phyloP scores from a whole-genome alignment of 1,140 invertebrate genomes.

The Parapsyche elsis region DNA sequence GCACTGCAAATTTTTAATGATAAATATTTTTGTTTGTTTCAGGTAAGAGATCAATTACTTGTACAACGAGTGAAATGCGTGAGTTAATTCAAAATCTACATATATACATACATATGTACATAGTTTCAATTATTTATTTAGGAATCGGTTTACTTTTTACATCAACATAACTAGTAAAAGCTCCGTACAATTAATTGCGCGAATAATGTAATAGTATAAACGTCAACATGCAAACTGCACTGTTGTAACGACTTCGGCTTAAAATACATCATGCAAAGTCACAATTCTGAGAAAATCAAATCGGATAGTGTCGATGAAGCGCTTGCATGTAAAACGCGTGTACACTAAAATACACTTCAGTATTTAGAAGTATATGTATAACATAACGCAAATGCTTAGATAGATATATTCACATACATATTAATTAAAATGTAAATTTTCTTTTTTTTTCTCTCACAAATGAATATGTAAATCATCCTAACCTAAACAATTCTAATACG shows the following conservation, averaged over 20 bases:
- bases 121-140: too few relatives aligned
- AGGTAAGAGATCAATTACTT: not conserved
- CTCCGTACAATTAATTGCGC: not conserved
- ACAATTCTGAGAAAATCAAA: constrained; percentile 37
- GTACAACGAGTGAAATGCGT: too few relatives aligned
- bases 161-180: not conserved
- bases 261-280: constrained; percentile 19
- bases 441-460: too few relatives aligned
- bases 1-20: not conserved
- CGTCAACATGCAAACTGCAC: constrained; percentile 7
- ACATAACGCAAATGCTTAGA: too few relatives aligned
- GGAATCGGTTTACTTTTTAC: too few relatives aligned
- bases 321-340: too few relatives aligned
- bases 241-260: not conserved
- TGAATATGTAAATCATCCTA: too few relatives aligned
- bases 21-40: not conserved
- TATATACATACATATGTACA: too few relatives aligned
- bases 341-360: too few relatives aligned
- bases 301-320: not conserved
- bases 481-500: not conserved
- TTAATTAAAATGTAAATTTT: too few relatives aligned
- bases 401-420: not conserved
- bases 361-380: too few relatives aligned
- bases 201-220: not conserved
- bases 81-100: too few relatives aligned